Evolutionary conservation across 2,113 vertebrate species (phyloP).

Genomic region (Sinocyclocheilus grahami): DNA sequence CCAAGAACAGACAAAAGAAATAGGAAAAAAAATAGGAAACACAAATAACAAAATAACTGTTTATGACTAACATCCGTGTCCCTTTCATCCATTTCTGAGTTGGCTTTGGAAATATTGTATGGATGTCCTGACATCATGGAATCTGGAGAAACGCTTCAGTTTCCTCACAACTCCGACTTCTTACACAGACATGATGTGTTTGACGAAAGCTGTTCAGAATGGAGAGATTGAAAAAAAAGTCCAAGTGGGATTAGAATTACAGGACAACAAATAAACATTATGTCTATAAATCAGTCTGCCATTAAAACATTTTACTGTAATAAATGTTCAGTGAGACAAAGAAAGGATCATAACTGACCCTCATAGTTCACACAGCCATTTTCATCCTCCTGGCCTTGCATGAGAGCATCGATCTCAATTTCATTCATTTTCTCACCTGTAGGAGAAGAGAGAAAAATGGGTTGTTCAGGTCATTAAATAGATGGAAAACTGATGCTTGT

Average conservation of each 20-base stretch:
- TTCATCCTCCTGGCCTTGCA: slow-evolving; percentile 96
- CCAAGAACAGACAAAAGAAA: slow-evolving; percentile 57
- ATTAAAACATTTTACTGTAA: background rate
- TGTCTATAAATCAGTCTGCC: background rate
- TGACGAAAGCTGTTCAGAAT: slow-evolving; percentile 88
- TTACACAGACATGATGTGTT: slow-evolving; percentile 97
- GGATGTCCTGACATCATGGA: slow-evolving; percentile 81
- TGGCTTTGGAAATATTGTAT: slow-evolving; percentile 71
- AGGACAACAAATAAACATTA: background rate
- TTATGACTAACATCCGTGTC: slow-evolving; percentile 78
- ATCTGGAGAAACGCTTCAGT: slow-evolving; percentile 76
- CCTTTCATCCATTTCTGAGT: slow-evolving; percentile 74
- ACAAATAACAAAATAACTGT: slow-evolving; percentile 63
- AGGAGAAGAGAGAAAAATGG: background rate
- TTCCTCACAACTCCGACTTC: slow-evolving; percentile 65
- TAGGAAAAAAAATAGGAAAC: slow-evolving; percentile 58
- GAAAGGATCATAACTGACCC: slow-evolving; percentile 71
- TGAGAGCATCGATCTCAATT: slow-evolving; percentile 88
- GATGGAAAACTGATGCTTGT: background rate
- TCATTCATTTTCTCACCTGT: slow-evolving; percentile 97
- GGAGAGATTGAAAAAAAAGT: background rate
- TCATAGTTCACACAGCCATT: slow-evolving; percentile 97
- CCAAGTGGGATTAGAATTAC: background rate
- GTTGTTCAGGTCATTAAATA: background rate
- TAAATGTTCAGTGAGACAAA: background rate